These are phyloP conservation scores for Heterodera carotae DNA, from an alignment of 1,140 invertebrate genomes.

Conservation along the genomic window DNA sequence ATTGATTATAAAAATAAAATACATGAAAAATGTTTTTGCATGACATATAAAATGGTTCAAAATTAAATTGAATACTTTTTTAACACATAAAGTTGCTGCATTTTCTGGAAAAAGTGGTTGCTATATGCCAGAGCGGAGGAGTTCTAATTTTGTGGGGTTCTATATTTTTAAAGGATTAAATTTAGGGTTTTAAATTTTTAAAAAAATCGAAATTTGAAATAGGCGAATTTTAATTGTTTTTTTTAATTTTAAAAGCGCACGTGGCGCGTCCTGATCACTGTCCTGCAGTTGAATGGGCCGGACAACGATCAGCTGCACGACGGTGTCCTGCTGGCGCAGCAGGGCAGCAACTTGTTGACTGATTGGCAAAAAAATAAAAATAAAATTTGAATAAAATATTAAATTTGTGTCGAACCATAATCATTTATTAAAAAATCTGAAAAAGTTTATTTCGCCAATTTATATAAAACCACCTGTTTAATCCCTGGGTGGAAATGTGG, in stretches of 20 bases:
- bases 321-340: slow-evolving; percentile 69
- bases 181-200: neutral
- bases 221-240: too few relatives aligned
- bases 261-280: slow-evolving; percentile 45
- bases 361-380: neutral
- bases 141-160: too few relatives aligned
- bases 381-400: neutral
- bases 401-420: neutral
- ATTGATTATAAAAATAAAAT: too few relatives aligned
- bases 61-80: too few relatives aligned
- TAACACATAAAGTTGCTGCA: too few relatives aligned
- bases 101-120: too few relatives aligned
- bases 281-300: slow-evolving; percentile 66
- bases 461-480: slow-evolving; percentile 70
- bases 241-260: slow-evolving; percentile 34
- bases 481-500: slow-evolving; percentile 84
- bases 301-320: slow-evolving; percentile 78
- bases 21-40: too few relatives aligned
- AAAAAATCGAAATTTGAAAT: neutral
- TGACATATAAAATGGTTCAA: too few relatives aligned
- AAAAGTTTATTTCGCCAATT: neutral
- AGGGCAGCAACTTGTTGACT: slow-evolving; percentile 88
- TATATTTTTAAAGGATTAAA: too few relatives aligned
- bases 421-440: neutral
- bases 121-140: too few relatives aligned